Evolutionary conservation across 2,888 invertebrate species (phyloP).

Genomic region (Oasisia sp.): DNA sequence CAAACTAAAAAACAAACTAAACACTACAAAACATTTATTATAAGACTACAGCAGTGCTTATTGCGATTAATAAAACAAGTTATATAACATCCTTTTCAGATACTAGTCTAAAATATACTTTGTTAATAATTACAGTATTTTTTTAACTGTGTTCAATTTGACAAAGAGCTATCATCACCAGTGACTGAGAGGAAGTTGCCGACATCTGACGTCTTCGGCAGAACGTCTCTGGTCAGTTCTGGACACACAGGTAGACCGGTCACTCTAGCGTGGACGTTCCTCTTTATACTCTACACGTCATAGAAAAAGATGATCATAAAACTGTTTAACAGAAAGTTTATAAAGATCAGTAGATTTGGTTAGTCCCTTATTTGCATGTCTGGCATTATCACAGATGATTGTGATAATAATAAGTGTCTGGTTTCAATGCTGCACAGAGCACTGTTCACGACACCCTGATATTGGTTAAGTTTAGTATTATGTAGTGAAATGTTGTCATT

Average conservation of each 20-base stretch:
- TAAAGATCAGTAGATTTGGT: not conserved
- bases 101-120: too few species aligned
- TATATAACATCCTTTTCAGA: too few species aligned
- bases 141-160: not conserved
- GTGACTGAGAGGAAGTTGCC: constrained; percentile 79
- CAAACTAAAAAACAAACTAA: too few species aligned
- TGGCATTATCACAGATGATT: not conserved
- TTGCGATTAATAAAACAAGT: too few species aligned
- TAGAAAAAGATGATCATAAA: not conserved
- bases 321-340: not conserved
- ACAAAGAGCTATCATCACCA: constrained; percentile 68
- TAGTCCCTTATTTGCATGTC: not conserved
- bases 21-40: too few species aligned
- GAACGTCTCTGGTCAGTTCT: constrained; percentile 72
- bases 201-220: constrained; percentile 79
- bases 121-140: too few species aligned
- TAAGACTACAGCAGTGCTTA: too few species aligned
- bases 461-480: not conserved
- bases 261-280: constrained; percentile 76
- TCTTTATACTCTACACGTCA: constrained; percentile 68
- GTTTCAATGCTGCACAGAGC: not conserved
- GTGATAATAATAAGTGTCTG: not conserved
- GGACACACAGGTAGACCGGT: constrained; percentile 76
- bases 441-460: not conserved
- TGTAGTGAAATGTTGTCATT: too few species aligned